Conservation (phyloP, 1,140 invertebrate genomes). For the Meloidogyne chitwoodi region DNA sequence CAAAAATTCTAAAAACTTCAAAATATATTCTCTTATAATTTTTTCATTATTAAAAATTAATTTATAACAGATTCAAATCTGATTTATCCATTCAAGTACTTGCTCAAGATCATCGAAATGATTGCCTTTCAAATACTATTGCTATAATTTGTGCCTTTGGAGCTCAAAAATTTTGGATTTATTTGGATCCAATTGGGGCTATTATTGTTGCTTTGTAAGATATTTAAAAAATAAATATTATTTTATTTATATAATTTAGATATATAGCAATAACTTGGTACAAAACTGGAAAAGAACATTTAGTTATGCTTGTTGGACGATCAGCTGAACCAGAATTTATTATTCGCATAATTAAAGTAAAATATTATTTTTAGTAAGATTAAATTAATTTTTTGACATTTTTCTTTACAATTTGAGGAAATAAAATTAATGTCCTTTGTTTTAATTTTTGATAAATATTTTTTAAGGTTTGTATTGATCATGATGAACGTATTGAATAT, state of each 20-base stretch:
- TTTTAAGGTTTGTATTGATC: constrained; percentile 57
- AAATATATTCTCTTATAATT: too few relatives aligned
- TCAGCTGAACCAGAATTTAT: constrained; percentile 57
- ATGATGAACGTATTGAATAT: constrained; percentile 60
- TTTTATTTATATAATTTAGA: neutral
- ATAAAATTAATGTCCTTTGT: too few relatives aligned
- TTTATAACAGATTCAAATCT: constrained; percentile 37
- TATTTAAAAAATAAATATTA: neutral
- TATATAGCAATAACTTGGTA: constrained; percentile 49
- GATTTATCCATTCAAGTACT: constrained; percentile 60
- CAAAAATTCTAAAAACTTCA: too few relatives aligned
- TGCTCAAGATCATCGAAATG: constrained; percentile 63
- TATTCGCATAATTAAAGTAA: constrained; percentile 56
- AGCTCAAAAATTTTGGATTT: constrained; percentile 53
- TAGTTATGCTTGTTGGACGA: constrained; percentile 46
- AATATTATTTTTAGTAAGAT: neutral
- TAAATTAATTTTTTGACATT: neutral
- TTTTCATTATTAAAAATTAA: too few relatives aligned
- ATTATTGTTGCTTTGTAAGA: constrained; percentile 52
- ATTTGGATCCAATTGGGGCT: constrained; percentile 63
- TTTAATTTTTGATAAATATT: neutral
- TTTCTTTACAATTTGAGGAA: neutral
- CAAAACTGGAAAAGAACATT: constrained; percentile 50
- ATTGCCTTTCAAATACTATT: constrained; percentile 62
- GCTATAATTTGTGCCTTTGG: constrained; percentile 58